phyloP scores from a whole-genome alignment of 1,140 invertebrate species.

The Episyrphus balteatus region DNA sequence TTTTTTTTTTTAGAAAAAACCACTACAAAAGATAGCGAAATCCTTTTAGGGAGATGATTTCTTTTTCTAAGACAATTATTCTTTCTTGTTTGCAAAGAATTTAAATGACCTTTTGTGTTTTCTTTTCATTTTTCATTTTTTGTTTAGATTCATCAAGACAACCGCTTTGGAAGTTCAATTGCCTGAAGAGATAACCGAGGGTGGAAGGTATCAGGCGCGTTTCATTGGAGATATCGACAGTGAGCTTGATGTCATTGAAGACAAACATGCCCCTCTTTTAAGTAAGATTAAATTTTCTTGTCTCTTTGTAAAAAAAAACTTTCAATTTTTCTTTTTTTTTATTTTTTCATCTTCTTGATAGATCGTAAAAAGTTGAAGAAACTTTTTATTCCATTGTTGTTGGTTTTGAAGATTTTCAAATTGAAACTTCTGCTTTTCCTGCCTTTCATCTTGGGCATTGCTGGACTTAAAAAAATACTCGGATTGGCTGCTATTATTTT shows the following conservation, averaged over 20 bases:
- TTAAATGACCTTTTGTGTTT: neutral
- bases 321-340: neutral
- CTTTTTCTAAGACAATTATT: no score
- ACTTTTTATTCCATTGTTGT: conserved; percentile 66
- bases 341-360: no score
- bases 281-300: conserved; percentile 49
- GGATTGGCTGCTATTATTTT: conserved; percentile 64
- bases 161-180: conserved; percentile 60
- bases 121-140: neutral
- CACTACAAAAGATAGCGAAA: no score
- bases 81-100: neutral
- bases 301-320: neutral
- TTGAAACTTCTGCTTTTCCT: conserved; percentile 67
- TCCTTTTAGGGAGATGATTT: no score
- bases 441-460: conserved; percentile 66
- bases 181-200: conserved; percentile 55
- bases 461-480: conserved; percentile 71
- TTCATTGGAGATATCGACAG: conserved; percentile 66
- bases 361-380: conserved; percentile 67
- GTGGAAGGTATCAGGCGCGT: conserved; percentile 58
- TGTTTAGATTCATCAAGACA: conserved; percentile 58
- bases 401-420: conserved; percentile 74
- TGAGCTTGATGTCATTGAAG: conserved; percentile 66
- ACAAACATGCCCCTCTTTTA: conserved; percentile 63
- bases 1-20: no score